phyloP scores from a whole-genome alignment of 2,888 invertebrate species.

The Calameuta filiformis region DNA sequence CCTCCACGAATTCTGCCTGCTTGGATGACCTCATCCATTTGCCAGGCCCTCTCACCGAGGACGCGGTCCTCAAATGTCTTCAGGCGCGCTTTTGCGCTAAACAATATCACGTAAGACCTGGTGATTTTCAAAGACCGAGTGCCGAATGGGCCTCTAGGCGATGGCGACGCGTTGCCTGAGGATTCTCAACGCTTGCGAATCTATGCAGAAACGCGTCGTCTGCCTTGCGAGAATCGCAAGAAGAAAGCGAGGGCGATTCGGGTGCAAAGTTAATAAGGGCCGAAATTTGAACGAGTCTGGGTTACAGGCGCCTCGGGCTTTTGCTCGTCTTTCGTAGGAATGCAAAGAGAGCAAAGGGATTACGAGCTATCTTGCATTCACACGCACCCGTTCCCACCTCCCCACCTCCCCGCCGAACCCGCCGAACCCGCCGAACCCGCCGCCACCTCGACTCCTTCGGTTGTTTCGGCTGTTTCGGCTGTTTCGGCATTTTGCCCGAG shows the following conservation, averaged over 20 bases:
- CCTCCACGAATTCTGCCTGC: constrained; percentile 64
- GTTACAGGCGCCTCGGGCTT: constrained; percentile 23
- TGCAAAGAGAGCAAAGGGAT: constrained; percentile 55
- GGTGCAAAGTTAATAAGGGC: constrained; percentile 10
- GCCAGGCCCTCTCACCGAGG: constrained; percentile 92
- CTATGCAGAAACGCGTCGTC: neutral
- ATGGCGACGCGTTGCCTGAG: too few species aligned
- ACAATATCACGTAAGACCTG: constrained; percentile 82
- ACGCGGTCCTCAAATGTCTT: constrained; percentile 90
- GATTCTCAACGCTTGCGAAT: neutral
- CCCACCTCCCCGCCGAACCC: constrained; percentile 5
- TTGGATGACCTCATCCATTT: constrained; percentile 93
- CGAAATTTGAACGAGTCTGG: neutral
- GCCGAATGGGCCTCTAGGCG: too few species aligned
- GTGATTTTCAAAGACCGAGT: neutral
- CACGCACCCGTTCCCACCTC: neutral
- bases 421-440: neutral
- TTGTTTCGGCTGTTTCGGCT: too few species aligned
- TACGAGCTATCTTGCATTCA: constrained; percentile 32
- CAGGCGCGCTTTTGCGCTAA: constrained; percentile 89
- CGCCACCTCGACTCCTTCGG: neutral
- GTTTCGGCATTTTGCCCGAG: too few species aligned
- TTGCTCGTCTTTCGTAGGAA: constrained; percentile 36
- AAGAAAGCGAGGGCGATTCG: neutral
- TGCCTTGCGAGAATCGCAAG: neutral